phyloP scores from a whole-genome alignment of 2,113 vertebrate genomes.

The Eolophus roseicapilla region DNA sequence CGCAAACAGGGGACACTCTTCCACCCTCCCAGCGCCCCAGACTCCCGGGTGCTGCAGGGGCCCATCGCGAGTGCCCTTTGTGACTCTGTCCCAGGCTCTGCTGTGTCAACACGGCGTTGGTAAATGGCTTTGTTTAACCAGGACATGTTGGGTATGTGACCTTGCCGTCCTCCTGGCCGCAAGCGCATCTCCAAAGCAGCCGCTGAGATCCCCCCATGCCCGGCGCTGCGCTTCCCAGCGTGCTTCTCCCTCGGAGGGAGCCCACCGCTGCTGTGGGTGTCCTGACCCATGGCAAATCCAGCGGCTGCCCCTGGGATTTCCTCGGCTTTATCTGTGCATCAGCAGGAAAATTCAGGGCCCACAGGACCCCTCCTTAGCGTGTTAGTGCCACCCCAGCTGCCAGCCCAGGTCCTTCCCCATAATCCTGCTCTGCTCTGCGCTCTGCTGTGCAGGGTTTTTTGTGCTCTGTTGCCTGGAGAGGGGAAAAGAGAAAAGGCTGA shows the following conservation, averaged over 20 bases:
- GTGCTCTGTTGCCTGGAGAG: slow-evolving; percentile 46
- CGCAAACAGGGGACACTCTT: background rate
- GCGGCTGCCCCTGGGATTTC: background rate
- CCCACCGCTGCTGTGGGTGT: background rate
- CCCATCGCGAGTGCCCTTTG: slow-evolving; percentile 62
- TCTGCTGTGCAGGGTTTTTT: background rate
- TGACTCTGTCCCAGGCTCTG: slow-evolving; percentile 61
- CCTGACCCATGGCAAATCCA: background rate
- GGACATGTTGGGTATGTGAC: slow-evolving; percentile 56
- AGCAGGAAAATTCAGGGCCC: background rate
- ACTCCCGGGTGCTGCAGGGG: background rate
- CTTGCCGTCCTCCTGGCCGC: slow-evolving; percentile 12
- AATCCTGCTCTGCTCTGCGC: background rate
- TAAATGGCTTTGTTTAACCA: slow-evolving; percentile 70
- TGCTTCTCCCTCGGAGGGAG: background rate
- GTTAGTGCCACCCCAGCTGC: slow-evolving; percentile 10
- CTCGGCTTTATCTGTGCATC: background rate
- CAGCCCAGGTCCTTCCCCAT: background rate
- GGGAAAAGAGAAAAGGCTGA: background rate
- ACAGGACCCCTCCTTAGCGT: background rate
- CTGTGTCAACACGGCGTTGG: slow-evolving; percentile 70
- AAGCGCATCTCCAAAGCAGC: slow-evolving; percentile 28
- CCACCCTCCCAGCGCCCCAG: background rate
- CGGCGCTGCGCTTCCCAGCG: background rate
- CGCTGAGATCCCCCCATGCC: background rate